Conservation (phyloP, 2,113 vertebrate genomes). For the Herpetotheres cachinnans region DNA sequence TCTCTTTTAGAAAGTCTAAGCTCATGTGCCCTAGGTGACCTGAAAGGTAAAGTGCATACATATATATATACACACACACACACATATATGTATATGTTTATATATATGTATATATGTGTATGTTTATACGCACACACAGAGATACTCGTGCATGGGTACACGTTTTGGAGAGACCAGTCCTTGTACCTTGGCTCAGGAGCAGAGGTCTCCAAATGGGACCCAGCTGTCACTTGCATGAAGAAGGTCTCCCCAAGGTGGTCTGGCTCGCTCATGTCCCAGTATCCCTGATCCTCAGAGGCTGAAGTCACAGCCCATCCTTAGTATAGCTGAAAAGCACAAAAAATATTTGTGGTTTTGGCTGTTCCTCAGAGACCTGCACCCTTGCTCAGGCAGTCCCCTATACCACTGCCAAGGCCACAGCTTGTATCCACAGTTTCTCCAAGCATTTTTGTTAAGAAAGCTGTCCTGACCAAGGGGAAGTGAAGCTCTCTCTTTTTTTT, state of each 20-base stretch:
- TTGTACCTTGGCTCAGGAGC: neutral
- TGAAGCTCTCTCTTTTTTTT: neutral
- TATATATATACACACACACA: neutral
- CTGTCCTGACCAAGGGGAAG: slow-evolving; percentile 1
- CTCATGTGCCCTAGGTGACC: neutral
- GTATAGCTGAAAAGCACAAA: neutral
- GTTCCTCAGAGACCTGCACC: neutral
- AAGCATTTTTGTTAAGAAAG: neutral
- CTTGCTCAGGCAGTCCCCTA: neutral
- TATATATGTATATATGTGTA: neutral
- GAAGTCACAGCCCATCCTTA: neutral
- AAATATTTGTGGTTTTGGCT: neutral
- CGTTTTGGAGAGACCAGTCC: neutral
- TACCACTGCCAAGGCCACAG: neutral
- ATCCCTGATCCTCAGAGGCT: neutral
- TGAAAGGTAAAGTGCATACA: neutral
- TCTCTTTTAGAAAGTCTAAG: neutral
- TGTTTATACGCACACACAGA: neutral
- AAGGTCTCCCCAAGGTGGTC: neutral
- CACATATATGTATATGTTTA: fast-evolving
- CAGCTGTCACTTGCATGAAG: neutral
- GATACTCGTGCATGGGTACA: neutral
- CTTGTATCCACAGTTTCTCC: neutral
- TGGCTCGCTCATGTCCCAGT: neutral
- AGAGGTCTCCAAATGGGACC: neutral